These are phyloP conservation scores for Adrianichthys oophorus DNA, from an alignment of 2,797 vertebrate genomes.

Conservation along the genomic window DNA sequence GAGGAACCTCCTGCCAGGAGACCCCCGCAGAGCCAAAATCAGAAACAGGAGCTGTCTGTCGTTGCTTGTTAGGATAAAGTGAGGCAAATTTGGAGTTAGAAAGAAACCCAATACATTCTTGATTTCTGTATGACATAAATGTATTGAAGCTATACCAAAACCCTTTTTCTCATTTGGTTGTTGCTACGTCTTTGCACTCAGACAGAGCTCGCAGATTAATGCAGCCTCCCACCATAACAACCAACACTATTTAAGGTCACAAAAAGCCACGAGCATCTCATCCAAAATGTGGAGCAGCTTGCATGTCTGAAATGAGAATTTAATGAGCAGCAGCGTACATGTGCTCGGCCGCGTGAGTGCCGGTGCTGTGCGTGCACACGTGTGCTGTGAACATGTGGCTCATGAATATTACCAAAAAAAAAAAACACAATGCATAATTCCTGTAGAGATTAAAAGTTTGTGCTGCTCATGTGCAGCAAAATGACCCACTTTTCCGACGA, in stretches of 20 bases:
- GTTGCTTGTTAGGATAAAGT: too few relatives aligned
- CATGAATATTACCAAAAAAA: constrained; percentile 27
- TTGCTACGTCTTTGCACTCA: constrained; percentile 14
- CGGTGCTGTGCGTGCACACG: not conserved
- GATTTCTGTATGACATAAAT: too few relatives aligned
- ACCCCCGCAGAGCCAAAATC: too few relatives aligned
- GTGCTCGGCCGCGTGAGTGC: constrained; percentile 10
- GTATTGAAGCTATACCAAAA: too few relatives aligned
- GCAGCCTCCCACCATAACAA: constrained; percentile 25
- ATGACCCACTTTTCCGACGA: constrained; percentile 28
- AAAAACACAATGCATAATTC: constrained; percentile 33
- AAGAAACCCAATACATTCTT: too few relatives aligned
- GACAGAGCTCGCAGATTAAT: constrained; percentile 26
- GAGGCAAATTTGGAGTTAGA: too few relatives aligned
- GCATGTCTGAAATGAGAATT: constrained; percentile 19
- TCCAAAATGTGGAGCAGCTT: constrained; percentile 36
- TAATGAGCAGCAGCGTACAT: constrained; percentile 28
- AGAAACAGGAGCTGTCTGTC: too few relatives aligned
- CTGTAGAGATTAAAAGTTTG: constrained; percentile 25
- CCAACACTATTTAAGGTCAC: constrained; percentile 41
- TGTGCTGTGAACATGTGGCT: constrained; percentile 12
- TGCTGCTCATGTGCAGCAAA: constrained; percentile 4
- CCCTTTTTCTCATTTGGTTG: too few relatives aligned
- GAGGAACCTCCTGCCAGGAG: too few relatives aligned
- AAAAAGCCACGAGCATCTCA: constrained; percentile 28